phyloP scores from a whole-genome alignment of 1,140 invertebrate species.

The Drosophila mauritiana region DNA sequence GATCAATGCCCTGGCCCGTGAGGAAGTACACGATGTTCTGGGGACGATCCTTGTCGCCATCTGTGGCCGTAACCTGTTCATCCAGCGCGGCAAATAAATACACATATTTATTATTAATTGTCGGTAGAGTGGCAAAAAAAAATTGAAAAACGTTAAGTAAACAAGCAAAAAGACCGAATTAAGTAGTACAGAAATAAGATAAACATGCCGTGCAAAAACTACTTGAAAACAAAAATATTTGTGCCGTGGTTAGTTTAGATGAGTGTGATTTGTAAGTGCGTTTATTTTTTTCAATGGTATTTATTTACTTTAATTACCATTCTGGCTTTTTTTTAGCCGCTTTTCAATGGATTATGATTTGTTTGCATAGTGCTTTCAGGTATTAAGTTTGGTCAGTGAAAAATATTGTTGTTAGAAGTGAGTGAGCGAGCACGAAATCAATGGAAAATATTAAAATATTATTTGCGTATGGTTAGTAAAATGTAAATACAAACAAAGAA shows the following conservation, averaged over 20 bases:
- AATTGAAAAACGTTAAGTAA: slow-evolving; percentile 10
- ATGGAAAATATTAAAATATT: slow-evolving; percentile 28
- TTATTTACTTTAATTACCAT: slow-evolving; percentile 28
- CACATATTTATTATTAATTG: slow-evolving; percentile 35
- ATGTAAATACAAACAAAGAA: slow-evolving; percentile 33
- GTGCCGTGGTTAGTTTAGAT: slow-evolving; percentile 10
- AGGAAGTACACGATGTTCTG: slow-evolving; percentile 98
- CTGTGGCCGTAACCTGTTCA: slow-evolving; percentile 95
- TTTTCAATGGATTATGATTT: slow-evolving; percentile 31
- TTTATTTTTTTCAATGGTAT: slow-evolving; percentile 13
- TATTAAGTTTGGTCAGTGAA: slow-evolving; percentile 22
- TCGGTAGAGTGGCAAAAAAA: slow-evolving; percentile 9
- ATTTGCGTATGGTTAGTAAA: slow-evolving; percentile 35
- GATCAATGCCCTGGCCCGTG: slow-evolving; percentile 97
- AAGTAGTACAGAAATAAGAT: background rate
- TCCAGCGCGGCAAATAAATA: slow-evolving; percentile 26
- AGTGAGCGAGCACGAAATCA: slow-evolving; percentile 9
- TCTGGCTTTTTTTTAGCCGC: slow-evolving; percentile 16
- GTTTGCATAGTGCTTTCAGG: slow-evolving; percentile 15
- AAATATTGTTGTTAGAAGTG: slow-evolving; percentile 19
- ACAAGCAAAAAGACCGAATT: slow-evolving; percentile 10
- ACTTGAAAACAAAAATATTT: slow-evolving; percentile 16
- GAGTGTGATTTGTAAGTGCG: background rate
- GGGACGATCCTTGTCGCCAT: slow-evolving; percentile 96
- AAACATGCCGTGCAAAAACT: slow-evolving; percentile 39